These are phyloP conservation scores for Eupithecia exiguata DNA, from an alignment of 2,888 invertebrate genomes.

Conservation along the genomic window DNA sequence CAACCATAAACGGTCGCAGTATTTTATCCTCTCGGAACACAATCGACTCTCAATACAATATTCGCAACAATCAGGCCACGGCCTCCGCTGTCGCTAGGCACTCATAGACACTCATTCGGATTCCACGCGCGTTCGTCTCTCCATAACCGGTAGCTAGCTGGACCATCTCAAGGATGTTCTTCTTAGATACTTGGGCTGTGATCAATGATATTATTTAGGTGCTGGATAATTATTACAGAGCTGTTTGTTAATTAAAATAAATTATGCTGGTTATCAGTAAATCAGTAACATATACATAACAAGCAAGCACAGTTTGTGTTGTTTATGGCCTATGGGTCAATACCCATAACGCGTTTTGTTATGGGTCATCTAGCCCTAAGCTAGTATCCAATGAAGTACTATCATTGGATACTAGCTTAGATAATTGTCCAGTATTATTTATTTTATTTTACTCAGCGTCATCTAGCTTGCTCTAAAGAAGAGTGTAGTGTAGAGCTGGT, in stretches of 20 bases:
- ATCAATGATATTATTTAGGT: background rate
- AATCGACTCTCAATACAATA: conserved; percentile 9
- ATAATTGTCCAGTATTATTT: too few relatives aligned
- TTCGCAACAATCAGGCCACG: conserved; percentile 29
- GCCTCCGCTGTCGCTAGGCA: conserved; percentile 12
- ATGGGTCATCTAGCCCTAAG: too few relatives aligned
- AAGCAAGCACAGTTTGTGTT: too few relatives aligned
- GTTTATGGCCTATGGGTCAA: too few relatives aligned
- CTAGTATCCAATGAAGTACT: too few relatives aligned
- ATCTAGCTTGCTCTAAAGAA: too few relatives aligned
- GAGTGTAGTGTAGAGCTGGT: background rate
- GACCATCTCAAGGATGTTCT: conserved; percentile 6
- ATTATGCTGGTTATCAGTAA: background rate
- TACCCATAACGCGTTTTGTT: too few relatives aligned
- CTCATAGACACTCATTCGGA: conserved; percentile 12
- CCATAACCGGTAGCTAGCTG: conserved; percentile 9
- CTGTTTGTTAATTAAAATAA: background rate
- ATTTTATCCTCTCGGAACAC: conserved; percentile 3
- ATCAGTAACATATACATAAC: too few relatives aligned
- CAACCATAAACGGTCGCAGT: background rate
- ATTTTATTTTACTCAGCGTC: too few relatives aligned
- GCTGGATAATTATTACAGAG: background rate
- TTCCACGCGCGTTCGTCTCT: conserved; percentile 10
- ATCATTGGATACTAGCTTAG: too few relatives aligned
- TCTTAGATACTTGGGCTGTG: background rate